phyloP scores from a whole-genome alignment of 2,888 invertebrate genomes.

The Melolontha melolontha region DNA sequence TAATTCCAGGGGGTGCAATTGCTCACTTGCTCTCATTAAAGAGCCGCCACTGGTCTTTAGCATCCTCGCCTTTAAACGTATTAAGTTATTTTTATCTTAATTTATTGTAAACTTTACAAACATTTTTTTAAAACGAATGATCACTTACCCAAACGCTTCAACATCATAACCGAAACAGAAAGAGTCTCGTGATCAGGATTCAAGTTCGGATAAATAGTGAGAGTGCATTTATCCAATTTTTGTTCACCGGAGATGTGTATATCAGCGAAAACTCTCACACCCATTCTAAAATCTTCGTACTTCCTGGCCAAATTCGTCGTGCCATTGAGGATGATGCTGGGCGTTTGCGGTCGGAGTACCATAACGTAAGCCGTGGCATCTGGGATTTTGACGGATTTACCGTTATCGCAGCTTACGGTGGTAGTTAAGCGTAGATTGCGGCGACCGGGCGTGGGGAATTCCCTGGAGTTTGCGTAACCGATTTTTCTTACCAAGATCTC shows the following conservation, averaged over 20 bases:
- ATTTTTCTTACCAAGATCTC: constrained; percentile 88
- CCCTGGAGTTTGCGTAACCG: constrained; percentile 91
- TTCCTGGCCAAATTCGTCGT: constrained; percentile 85
- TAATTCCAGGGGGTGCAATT: too few relatives aligned
- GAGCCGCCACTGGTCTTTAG: too few relatives aligned
- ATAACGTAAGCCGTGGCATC: constrained; percentile 87
- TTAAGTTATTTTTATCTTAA: too few relatives aligned
- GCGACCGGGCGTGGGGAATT: constrained; percentile 95
- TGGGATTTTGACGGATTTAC: constrained; percentile 78
- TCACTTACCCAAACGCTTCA: constrained; percentile 74
- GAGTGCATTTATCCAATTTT: constrained; percentile 91
- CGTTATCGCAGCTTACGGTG: constrained; percentile 81
- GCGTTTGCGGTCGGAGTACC: constrained; percentile 87
- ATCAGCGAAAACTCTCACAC: constrained; percentile 90
- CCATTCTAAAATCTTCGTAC: constrained; percentile 86
- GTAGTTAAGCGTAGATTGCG: constrained; percentile 87
- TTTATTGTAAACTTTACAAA: too few relatives aligned
- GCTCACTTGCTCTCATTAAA: too few relatives aligned
- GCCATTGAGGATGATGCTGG: constrained; percentile 86
- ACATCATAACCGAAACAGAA: constrained; percentile 78
- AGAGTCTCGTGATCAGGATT: constrained; percentile 96
- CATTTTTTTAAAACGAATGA: too few relatives aligned
- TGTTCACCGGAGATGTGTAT: constrained; percentile 80
- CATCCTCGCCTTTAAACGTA: too few relatives aligned
- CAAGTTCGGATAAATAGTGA: constrained; percentile 93